phyloP scores from a whole-genome alignment of 2,888 invertebrate genomes.

The Latrodectus elegans region DNA sequence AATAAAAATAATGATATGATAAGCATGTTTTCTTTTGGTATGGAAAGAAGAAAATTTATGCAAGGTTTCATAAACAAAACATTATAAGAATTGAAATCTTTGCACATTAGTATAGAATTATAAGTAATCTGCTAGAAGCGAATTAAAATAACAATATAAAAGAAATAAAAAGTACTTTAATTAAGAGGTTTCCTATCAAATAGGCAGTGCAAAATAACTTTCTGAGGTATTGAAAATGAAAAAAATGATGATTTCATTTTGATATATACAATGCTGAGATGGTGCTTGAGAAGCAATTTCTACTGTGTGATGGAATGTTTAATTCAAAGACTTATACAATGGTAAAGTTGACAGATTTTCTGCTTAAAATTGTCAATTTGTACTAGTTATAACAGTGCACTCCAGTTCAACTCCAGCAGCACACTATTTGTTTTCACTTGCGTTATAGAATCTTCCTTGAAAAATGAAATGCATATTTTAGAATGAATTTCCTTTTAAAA shows the following conservation, averaged over 20 bases:
- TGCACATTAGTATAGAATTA: no score
- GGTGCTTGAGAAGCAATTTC: neutral
- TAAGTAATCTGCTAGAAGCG: no score
- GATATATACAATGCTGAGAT: neutral
- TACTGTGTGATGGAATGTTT: conserved; percentile 42
- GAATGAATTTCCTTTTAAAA: conserved; percentile 12
- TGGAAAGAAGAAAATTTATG: no score
- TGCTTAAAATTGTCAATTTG: conserved; percentile 9
- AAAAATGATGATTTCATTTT: neutral
- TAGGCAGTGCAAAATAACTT: no score
- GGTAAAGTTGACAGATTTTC: neutral
- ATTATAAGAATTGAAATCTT: no score
- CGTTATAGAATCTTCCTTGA: conserved; percentile 4
- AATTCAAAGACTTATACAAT: conserved; percentile 14
- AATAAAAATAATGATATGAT: no score
- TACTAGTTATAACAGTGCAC: conserved; percentile 42
- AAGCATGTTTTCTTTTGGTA: no score
- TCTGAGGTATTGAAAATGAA: neutral
- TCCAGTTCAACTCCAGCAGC: conserved; percentile 38
- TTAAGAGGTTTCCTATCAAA: no score
- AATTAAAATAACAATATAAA: no score
- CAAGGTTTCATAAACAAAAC: no score
- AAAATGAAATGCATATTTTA: conserved; percentile 1
- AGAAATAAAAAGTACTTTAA: no score
- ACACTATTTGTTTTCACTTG: conserved; percentile 60